Evolutionary conservation across 2,888 invertebrate species (phyloP).

Genomic region (Atethmia centrago): DNA sequence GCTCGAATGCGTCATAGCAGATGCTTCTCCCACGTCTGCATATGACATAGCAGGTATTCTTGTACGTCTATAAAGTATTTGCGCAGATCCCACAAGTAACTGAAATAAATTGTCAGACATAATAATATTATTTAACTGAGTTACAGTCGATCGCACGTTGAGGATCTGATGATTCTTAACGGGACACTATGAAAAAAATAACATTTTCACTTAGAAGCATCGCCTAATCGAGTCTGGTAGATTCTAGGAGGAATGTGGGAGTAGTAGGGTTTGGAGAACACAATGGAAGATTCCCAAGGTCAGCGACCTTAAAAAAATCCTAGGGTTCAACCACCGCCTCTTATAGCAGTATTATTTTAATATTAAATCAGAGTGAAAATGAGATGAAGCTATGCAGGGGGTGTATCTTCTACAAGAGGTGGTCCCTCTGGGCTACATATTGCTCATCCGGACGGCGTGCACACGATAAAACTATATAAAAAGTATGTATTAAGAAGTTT

Average conservation of each 20-base stretch:
- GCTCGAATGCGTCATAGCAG: slow-evolving; percentile 71
- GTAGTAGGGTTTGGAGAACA: not conserved
- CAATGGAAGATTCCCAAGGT: not conserved
- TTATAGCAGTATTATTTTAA: no score
- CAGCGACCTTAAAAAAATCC: not conserved
- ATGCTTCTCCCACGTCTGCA: slow-evolving; percentile 82
- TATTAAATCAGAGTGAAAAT: no score
- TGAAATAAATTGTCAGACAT: slow-evolving; percentile 56
- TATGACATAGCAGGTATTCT: slow-evolving; percentile 78
- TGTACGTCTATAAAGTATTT: slow-evolving; percentile 76
- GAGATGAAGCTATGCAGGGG: no score
- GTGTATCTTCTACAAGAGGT: no score
- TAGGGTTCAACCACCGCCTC: no score
- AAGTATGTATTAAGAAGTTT: not conserved
- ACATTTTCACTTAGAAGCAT: not conserved
- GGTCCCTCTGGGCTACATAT: no score
- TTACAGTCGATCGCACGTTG: not conserved
- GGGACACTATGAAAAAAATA: not conserved
- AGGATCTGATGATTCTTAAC: not conserved
- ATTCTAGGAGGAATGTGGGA: not conserved
- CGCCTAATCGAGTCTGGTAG: not conserved
- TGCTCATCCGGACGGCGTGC: not conserved
- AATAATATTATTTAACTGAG: not conserved
- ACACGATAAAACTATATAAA: not conserved
- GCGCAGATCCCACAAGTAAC: slow-evolving; percentile 76